phyloP scores from a whole-genome alignment of 2,797 vertebrate genomes.

The Diceros bicornis region DNA sequence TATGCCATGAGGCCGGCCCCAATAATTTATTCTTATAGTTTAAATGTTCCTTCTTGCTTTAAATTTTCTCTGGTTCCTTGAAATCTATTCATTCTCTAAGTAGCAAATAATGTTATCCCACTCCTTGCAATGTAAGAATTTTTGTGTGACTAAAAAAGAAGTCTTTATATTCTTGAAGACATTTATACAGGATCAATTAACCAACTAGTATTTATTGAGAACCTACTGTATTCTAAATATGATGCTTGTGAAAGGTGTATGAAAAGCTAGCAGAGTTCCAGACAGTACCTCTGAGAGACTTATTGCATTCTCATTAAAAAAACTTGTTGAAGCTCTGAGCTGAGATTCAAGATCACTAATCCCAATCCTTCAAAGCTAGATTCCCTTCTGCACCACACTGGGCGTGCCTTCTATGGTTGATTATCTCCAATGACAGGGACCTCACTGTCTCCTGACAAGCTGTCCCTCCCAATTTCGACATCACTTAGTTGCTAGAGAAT shows the following conservation, averaged over 20 bases:
- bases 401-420: not conserved
- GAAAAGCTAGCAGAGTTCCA: not conserved
- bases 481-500: slow-evolving; percentile 4
- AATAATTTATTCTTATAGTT: slow-evolving; percentile 20
- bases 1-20: no score
- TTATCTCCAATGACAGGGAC: not conserved
- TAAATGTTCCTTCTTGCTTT: slow-evolving; percentile 53
- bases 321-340: not conserved
- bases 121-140: slow-evolving; percentile 16
- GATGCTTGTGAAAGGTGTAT: not conserved
- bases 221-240: not conserved
- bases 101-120: slow-evolving; percentile 4
- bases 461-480: slow-evolving; percentile 25
- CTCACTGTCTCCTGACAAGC: not conserved
- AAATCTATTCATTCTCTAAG: not conserved
- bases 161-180: slow-evolving; percentile 49
- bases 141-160: slow-evolving; percentile 45
- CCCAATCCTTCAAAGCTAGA: slow-evolving; percentile 17
- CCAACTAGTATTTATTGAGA: not conserved
- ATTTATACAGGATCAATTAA: not conserved
- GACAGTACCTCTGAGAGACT: not conserved
- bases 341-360: slow-evolving; percentile 6
- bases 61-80: slow-evolving; percentile 53
- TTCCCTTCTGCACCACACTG: not conserved
- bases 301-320: not conserved